Percentiles rank a stretch among this genome's conserved stretches.
Conservation (phyloP, 2,113 vertebrate species). For the Tinamus guttatus region DNA sequence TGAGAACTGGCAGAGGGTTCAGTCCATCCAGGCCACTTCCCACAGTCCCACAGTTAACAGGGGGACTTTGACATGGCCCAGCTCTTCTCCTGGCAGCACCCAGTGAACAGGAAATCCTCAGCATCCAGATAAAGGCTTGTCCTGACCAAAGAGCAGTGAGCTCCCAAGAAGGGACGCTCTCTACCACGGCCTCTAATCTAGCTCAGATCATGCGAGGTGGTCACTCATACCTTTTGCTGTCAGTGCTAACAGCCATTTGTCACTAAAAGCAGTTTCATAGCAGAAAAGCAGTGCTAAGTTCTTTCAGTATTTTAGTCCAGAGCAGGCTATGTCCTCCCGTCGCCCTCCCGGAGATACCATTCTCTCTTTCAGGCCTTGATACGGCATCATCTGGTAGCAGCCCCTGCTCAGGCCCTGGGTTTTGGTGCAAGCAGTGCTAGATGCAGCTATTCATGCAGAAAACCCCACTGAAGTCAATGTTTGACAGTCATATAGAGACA, state of each 20-base stretch:
- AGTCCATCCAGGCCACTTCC: neutral
- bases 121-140: neutral
- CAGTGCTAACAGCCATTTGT: neutral
- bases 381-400: neutral
- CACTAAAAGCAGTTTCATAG: neutral
- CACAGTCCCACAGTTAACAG: rapidly evolving
- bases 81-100: neutral
- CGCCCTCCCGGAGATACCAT: neutral
- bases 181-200: neutral
- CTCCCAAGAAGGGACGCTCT: neutral
- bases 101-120: neutral
- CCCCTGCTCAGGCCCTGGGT: neutral
- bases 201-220: neutral
- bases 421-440: rapidly evolving
- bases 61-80: neutral
- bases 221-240: neutral
- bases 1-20: neutral
- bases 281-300: neutral
- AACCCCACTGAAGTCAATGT: neutral
- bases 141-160: neutral
- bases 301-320: neutral
- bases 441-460: neutral
- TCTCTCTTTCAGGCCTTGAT: neutral
- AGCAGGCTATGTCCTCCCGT: neutral
- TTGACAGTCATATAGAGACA: neutral